These are phyloP conservation scores for Linepithema humile DNA, from an alignment of 1,140 invertebrate species.

Conservation along the genomic window DNA sequence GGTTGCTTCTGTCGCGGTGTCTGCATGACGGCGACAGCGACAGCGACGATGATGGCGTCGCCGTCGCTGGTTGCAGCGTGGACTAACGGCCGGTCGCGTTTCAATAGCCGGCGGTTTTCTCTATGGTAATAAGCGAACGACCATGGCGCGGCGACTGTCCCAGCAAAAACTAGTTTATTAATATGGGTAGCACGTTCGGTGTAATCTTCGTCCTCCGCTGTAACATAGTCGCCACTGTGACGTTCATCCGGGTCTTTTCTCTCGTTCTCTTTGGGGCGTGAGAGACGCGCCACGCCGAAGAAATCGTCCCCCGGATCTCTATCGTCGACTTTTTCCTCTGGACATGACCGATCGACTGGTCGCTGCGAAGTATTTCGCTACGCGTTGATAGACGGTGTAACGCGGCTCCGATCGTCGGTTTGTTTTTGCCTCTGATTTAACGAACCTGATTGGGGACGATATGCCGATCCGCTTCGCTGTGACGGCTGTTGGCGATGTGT, in stretches of 20 bases:
- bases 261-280: neutral
- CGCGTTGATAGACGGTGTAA: conserved; percentile 4
- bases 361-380: conserved; percentile 16
- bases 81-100: conserved; percentile 13
- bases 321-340: neutral
- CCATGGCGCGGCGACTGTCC: neutral
- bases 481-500: neutral
- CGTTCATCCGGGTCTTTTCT: neutral
- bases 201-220: conserved; percentile 60
- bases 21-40: conserved; percentile 1
- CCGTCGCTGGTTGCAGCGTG: neutral
- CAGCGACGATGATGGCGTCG: conserved; percentile 4
- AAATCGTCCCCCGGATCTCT: neutral
- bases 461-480: neutral
- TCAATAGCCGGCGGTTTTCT: conserved; percentile 19
- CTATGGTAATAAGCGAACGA: conserved; percentile 59
- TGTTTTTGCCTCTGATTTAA: neutral
- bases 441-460: neutral
- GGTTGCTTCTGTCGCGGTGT: neutral
- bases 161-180: conserved; percentile 76
- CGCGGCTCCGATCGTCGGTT: neutral
- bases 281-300: neutral
- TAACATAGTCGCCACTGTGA: neutral
- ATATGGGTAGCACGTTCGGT: conserved; percentile 71
- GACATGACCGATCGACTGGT: neutral